Evolutionary conservation across 2,888 invertebrate genomes (phyloP).

Genomic region (Stenodema calcarata): DNA sequence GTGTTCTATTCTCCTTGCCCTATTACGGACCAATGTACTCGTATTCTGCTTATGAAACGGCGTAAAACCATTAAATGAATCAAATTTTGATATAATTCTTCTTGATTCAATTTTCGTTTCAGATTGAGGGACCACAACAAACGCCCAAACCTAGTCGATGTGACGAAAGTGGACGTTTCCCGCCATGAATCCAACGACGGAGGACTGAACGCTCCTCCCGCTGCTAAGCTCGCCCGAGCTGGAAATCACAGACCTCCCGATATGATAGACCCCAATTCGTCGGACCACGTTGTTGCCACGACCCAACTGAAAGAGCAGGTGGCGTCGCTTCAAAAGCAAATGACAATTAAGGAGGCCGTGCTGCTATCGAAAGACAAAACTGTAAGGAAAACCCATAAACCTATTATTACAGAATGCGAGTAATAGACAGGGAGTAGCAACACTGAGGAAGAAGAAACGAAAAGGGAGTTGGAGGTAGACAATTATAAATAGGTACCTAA

Average conservation of each 20-base stretch:
- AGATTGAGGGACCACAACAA: slow-evolving; percentile 72
- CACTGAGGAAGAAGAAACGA: too few relatives aligned
- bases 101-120: background rate
- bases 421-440: too few relatives aligned
- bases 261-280: slow-evolving; percentile 78
- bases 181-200: slow-evolving; percentile 60
- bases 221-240: slow-evolving; percentile 65
- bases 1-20: too few relatives aligned
- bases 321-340: slow-evolving; percentile 86
- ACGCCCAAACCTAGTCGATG: slow-evolving; percentile 72
- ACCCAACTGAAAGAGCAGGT: slow-evolving; percentile 94
- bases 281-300: slow-evolving; percentile 92
- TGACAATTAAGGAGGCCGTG: slow-evolving; percentile 83
- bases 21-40: too few relatives aligned
- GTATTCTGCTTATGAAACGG: too few relatives aligned
- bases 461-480: too few relatives aligned
- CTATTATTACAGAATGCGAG: too few relatives aligned
- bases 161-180: slow-evolving; percentile 65
- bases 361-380: slow-evolving; percentile 87
- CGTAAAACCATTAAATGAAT: too few relatives aligned
- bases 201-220: slow-evolving; percentile 61
- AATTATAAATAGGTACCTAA: too few relatives aligned
- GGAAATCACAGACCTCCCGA: slow-evolving; percentile 60
- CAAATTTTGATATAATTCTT: too few relatives aligned
- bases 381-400: slow-evolving; percentile 69